Evolutionary conservation across 2,888 invertebrate genomes (phyloP).

Genomic region (Hololepta plana): DNA sequence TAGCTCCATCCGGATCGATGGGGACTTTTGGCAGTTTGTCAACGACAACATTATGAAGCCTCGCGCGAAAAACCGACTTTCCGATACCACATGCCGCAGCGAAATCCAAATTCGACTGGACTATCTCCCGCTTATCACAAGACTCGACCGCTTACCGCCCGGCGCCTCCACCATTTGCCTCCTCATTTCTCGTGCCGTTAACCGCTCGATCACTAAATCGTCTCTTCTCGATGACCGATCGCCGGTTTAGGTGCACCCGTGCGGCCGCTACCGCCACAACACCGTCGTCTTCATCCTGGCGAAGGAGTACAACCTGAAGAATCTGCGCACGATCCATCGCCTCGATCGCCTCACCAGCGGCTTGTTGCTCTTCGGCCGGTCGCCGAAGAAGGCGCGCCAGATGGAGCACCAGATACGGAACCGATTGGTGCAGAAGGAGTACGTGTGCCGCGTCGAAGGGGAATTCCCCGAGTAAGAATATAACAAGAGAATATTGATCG

Average conservation of each 20-base stretch:
- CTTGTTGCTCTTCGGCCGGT: conserved; percentile 80
- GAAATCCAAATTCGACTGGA: too few species aligned
- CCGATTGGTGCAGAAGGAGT: conserved; percentile 84
- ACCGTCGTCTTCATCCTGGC: conserved; percentile 92
- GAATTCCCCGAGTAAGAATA: conserved; percentile 79
- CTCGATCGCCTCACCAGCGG: conserved; percentile 92
- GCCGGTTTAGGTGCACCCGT: conserved; percentile 77
- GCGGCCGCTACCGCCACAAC: conserved; percentile 95
- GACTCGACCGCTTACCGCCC: too few species aligned
- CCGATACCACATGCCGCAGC: too few species aligned
- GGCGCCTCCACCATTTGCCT: too few species aligned
- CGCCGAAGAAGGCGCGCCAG: conserved; percentile 81
- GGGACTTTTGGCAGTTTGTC: too few species aligned
- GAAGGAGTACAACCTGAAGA: conserved; percentile 87
- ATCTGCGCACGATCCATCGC: conserved; percentile 85
- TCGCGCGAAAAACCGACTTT: too few species aligned
- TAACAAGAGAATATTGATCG: background rate
- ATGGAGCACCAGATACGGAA: conserved; percentile 92
- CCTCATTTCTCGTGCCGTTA: too few species aligned
- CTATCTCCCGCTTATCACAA: too few species aligned
- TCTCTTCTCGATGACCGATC: background rate
- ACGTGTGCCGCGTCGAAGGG: conserved; percentile 88
- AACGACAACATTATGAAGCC: too few species aligned
- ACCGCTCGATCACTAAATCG: conserved; percentile 2
- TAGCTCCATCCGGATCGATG: too few species aligned